Evolutionary conservation across 2,113 vertebrate genomes (phyloP), one percentile per base, ranked within the genome.

Genomic region (Pygoscelis antarcticus): DNA sequence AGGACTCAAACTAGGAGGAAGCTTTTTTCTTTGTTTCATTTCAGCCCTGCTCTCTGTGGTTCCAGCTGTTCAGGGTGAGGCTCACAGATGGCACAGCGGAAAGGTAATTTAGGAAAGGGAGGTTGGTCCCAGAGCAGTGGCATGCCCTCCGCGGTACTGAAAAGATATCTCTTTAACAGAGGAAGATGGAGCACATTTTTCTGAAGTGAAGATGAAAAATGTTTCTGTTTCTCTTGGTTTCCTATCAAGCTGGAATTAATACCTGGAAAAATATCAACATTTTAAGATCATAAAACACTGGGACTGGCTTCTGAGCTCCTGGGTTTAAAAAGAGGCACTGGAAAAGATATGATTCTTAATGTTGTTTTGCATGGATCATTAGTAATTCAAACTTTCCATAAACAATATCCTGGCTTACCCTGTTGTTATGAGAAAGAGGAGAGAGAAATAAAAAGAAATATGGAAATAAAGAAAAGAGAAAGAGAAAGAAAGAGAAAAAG

Each of bases 231-330:
- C 88, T 83, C 62, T 91, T 95, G 76, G 88, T 89, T 89, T 76
- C 34, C 88, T 91, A 80, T 96, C 81, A 87, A 87, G 71, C 36
- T 93, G 90, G 83, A 97, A 93, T 91, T 77, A 96, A 86, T 91
- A 95, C 38, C 89, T 93, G 75, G 89, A 81, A 89, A 96, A 88
- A 74, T 34, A 92, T 44, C 83, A 89, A 47, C 26, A 34, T 89
- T 9, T 79, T 49, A 93, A 92, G 74, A 88, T 57, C 88, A 89
- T 89, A 83, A 91, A 96, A 84, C 62, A 81, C n/a, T 49, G 42
- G 47, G 55, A n/a, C 40, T 77, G 71, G n/a, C 61, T 92, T 93
- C 89, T 78, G 74, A 93, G 38, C 34, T 77, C 54, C 85, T 47
- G 62, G 20, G 80, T 62, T 90, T 90, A 93, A 87, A 74, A 49